A percentile compares a stretch with the other conserved stretches of the same genome.
These are phyloP conservation scores for Tokudaia tokunoshimensis DNA, from an alignment of 2,797 vertebrate genomes.

Conservation along the genomic window DNA sequence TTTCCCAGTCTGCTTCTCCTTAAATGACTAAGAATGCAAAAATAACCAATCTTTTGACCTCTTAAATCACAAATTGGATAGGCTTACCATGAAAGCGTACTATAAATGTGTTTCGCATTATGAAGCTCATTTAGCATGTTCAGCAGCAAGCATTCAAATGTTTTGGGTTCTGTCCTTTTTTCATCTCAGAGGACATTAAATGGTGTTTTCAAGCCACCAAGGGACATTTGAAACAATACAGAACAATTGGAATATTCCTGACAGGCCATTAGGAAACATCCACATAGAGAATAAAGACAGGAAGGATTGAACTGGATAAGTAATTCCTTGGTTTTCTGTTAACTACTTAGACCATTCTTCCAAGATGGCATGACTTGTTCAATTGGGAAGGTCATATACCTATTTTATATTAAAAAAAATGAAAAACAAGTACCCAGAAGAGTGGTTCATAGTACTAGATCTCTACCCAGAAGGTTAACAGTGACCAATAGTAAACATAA, in stretches of 20 bases:
- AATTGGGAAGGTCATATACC: constrained; percentile 43
- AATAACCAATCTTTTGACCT: constrained; percentile 90
- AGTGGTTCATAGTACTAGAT: constrained; percentile 23
- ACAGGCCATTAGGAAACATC: constrained; percentile 76
- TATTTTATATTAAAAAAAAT: neutral
- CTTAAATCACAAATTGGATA: constrained; percentile 91
- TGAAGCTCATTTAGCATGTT: constrained; percentile 89
- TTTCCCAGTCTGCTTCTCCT: constrained; percentile 87
- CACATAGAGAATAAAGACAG: constrained; percentile 68
- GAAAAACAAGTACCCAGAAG: constrained; percentile 28
- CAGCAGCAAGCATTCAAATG: constrained; percentile 85
- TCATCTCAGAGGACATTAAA: constrained; percentile 83
- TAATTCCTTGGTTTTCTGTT: constrained; percentile 71
- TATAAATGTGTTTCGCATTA: constrained; percentile 91
- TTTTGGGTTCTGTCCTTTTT: constrained; percentile 69
- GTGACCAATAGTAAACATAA: neutral
- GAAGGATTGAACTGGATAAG: constrained; percentile 53
- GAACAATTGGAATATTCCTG: constrained; percentile 74
- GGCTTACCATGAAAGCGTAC: constrained; percentile 87
- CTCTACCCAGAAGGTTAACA: neutral
- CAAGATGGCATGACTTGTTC: constrained; percentile 57
- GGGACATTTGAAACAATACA: constrained; percentile 78
- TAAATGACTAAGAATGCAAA: constrained; percentile 90
- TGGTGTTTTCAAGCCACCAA: constrained; percentile 82
- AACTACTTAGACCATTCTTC: constrained; percentile 60